A percentile compares a stretch with the other conserved stretches of the same genome.
Conservation (phyloP, 2,888 invertebrate species). For the Cantharis rustica region DNA sequence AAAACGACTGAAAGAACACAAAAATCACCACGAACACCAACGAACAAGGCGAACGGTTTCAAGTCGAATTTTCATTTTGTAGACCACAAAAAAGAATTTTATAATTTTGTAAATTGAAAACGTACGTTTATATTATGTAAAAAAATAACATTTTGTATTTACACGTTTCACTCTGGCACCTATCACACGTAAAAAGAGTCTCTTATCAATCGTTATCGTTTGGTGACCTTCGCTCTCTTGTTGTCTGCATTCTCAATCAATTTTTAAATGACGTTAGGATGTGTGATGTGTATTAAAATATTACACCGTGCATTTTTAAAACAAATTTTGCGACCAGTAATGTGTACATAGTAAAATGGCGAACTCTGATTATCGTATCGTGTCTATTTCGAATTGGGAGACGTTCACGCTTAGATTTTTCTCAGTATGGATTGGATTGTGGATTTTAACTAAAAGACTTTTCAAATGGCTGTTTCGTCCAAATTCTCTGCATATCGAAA, state of each 20-base stretch:
- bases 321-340: constrained; percentile 5
- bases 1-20: background rate
- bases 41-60: background rate
- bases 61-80: background rate
- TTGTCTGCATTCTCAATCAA: constrained; percentile 25
- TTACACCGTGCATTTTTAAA: constrained; percentile 7
- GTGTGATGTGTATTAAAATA: constrained; percentile 1
- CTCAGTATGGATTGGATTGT: constrained; percentile 59
- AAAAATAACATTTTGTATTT: background rate
- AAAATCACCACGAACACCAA: background rate
- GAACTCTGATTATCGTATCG: constrained; percentile 46
- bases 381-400: constrained; percentile 58
- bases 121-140: background rate
- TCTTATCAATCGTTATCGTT: constrained; percentile 18
- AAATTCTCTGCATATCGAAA: constrained; percentile 52
- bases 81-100: background rate
- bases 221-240: constrained; percentile 25
- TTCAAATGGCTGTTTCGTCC: constrained; percentile 60
- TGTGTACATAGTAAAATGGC: constrained; percentile 22
- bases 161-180: constrained; percentile 60
- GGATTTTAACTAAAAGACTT: constrained; percentile 58
- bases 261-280: constrained; percentile 12
- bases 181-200: constrained; percentile 9
- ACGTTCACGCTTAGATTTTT: constrained; percentile 57
- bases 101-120: background rate